Percentiles rank a stretch among this genome's conserved stretches.
phyloP scores from a whole-genome alignment of 2,113 vertebrate genomes.

The Lepisosteus osseus region DNA sequence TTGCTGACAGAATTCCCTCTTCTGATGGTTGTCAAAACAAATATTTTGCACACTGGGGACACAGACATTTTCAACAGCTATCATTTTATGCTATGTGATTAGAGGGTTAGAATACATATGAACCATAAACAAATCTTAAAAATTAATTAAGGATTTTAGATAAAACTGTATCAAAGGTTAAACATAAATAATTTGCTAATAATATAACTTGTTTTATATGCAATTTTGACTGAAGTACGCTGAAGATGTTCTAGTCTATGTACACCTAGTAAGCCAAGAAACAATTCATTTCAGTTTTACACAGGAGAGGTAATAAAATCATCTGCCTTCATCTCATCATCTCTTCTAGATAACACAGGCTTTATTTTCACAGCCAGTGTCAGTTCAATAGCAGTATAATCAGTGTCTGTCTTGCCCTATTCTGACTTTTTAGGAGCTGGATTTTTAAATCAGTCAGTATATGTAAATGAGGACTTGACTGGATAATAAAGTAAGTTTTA shows the following conservation, averaged over 20 bases:
- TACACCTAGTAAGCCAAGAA: constrained; percentile 28
- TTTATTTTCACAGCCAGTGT: neutral
- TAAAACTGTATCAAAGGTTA: too few relatives aligned
- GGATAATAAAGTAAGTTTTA: neutral
- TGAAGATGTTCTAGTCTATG: constrained; percentile 18
- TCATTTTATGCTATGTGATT: too few relatives aligned
- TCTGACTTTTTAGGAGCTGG: neutral
- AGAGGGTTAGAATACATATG: too few relatives aligned
- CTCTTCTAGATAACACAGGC: neutral
- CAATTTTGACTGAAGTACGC: constrained; percentile 18
- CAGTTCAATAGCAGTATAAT: neutral
- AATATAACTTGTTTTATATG: constrained; percentile 17
- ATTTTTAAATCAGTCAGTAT: neutral
- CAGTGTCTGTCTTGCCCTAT: neutral
- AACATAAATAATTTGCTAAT: too few relatives aligned
- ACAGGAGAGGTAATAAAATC: constrained; percentile 27
- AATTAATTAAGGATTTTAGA: too few relatives aligned
- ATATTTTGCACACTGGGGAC: too few relatives aligned
- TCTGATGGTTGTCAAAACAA: too few relatives aligned
- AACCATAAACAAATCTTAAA: too few relatives aligned
- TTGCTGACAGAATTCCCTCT: too few relatives aligned
- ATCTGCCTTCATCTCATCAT: constrained; percentile 5
- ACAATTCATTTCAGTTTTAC: constrained; percentile 40
- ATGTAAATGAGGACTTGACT: neutral
- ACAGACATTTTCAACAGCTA: too few relatives aligned